Evolutionary conservation across 2,888 invertebrate species (phyloP), one percentile per base, ranked within the genome.

Genomic region (Copidosoma aretas): DNA sequence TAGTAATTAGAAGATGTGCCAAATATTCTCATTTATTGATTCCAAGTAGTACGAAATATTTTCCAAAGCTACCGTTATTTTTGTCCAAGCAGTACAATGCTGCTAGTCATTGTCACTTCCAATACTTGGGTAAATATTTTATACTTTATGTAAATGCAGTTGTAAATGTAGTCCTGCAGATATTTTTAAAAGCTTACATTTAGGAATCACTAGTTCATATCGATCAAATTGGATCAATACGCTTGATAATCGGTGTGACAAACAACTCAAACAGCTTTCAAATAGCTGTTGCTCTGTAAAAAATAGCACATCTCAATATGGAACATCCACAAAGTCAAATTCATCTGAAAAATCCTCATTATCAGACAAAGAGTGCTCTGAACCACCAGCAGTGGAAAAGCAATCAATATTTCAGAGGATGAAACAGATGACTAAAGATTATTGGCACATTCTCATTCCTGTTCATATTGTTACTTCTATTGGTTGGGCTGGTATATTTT

Each of bases 391-490:
- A 10, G 69, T 74, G 46, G 12, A 66, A 10, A 88, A 93, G 81
- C 79, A 85, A 75, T 88, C 91, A 1, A 81, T 96, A 2, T 90
- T 94, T 79, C 89, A 93, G 76, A 90, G 89, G 79, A 95, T 98
- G 84, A 97, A 95, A 83, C 87, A 91, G 79, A 93, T 97, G 91
- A 94, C 94, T 81, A 93, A 92, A 82, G 93, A 97, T 81, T 98
- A 98, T 85, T 98, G 98, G 94, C 97, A 98, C 85, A 93, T 98
- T 64, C 85, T 97, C 67, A 86, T 98, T 67, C 98, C 96, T 5
- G 98, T 99, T 2, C 98, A 99, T 85, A 80, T 93, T 60, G 88
- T 90, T 21, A 97, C 97, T 14, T 98, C 97, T 1, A 86, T 89
- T 43, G 87, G 91, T 66, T 99, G 98, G 98, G 91, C 93, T 83